Evolutionary conservation across 2,113 vertebrate species (phyloP), one percentile per base, ranked within the genome.

Genomic region (Gavia stellata): DNA sequence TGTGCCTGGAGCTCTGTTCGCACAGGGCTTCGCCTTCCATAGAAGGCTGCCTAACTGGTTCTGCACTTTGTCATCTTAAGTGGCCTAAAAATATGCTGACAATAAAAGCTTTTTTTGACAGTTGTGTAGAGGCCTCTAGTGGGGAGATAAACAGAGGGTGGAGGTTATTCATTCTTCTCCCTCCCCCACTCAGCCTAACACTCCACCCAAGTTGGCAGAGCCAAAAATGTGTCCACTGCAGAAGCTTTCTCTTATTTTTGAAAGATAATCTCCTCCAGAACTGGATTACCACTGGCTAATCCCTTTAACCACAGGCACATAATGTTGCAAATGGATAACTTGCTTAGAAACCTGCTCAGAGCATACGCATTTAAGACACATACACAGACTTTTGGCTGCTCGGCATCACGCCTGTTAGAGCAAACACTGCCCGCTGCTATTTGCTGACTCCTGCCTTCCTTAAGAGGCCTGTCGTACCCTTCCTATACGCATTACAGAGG

Each of bases 21-120:
- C 34, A 65, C 34, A 88, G 62, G 31, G 25, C 12, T 93, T 86
- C 6, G 6, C 74, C 53, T 81, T 62, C 71, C 59, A 10, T 7
- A 91, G 83, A 62, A 90, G 66, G 81, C 67, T 93, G 96, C 67
- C 75, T 90, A 65, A 92, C 91, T 81, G 81, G 84, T 94, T 90
- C 96, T 97, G 96, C 65, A 90, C 87, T 96, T 94, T 63, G 89
- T 96, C 94, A 90, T 91, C 47, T 58, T 63, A 89, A 92, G 86
- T 66, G 75, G 55, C 83, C 93, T 95, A 94, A 96, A 96, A 97
- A 96, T 89, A 96, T 95, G 90, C 71, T 95, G 96, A 95, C 95
- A 97, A 94, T 83, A 97, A 96, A 92, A 94, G 78, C 74, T 86
- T 92, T 91, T 96, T 94, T 81, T 95, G 88, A 97, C 84, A 88